Evolutionary conservation across 2,888 invertebrate species (phyloP).

Genomic region (Cryptophagus acutangulus): DNA sequence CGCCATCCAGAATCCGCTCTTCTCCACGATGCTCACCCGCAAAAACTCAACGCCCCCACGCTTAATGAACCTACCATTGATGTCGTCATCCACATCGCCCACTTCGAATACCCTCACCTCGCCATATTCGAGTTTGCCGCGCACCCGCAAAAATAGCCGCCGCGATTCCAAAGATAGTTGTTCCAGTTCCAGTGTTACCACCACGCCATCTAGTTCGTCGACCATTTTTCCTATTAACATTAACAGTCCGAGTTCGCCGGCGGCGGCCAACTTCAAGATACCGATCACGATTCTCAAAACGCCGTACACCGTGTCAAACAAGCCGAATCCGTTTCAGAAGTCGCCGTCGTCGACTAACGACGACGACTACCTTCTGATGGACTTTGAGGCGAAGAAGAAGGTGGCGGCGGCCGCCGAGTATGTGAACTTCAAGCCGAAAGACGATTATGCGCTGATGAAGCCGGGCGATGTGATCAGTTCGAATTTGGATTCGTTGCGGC

Average conservation of each 20-base stretch:
- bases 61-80: constrained; percentile 49
- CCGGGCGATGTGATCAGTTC: constrained; percentile 24
- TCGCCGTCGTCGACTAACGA: constrained; percentile 2
- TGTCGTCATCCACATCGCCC: constrained; percentile 46
- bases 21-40: constrained; percentile 25
- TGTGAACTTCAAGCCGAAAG: constrained; percentile 43
- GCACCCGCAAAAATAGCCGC: constrained; percentile 42
- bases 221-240: constrained; percentile 65
- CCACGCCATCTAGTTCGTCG: constrained; percentile 56
- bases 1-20: constrained; percentile 50
- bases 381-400: constrained; percentile 34
- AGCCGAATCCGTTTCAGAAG: constrained; percentile 7
- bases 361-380: constrained; percentile 42
- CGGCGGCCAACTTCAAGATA: constrained; percentile 29
- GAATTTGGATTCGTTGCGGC: constrained; percentile 34
- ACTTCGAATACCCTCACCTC: constrained; percentile 41
- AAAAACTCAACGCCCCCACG: constrained; percentile 48
- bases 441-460: constrained; percentile 53
- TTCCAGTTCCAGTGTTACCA: constrained; percentile 49
- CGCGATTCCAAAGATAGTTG: constrained; percentile 48
- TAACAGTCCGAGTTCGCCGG: constrained; percentile 63
- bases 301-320: constrained; percentile 26
- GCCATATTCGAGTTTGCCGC: constrained; percentile 48
- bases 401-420: constrained; percentile 33
- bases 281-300: constrained; percentile 37